A percentile compares a stretch with the other conserved stretches of the same genome.
These are phyloP conservation scores for Limnodromus scolopaceus DNA, from an alignment of 2,797 vertebrate genomes.

Conservation along the genomic window DNA sequence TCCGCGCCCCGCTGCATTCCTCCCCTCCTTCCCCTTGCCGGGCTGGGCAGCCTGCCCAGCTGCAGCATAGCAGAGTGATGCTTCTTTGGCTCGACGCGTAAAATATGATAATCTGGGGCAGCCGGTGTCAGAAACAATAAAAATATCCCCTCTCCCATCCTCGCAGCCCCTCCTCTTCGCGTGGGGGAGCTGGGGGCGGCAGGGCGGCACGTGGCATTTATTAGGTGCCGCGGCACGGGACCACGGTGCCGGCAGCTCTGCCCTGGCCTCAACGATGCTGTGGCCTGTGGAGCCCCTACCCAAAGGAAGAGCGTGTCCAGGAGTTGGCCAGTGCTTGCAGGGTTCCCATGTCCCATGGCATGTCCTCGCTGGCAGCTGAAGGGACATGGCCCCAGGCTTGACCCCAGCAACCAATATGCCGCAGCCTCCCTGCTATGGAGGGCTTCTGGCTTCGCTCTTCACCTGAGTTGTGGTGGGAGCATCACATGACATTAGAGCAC, in stretches of 20 bases:
- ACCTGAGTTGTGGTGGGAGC: not conserved
- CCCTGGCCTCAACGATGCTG: fast-evolving
- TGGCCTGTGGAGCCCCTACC: fast-evolving
- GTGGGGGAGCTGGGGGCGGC: fast-evolving
- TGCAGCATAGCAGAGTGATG: constrained; percentile 67
- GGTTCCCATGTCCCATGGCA: fast-evolving
- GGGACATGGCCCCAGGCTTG: fast-evolving
- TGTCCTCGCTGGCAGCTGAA: fast-evolving
- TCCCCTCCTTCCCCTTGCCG: not conserved
- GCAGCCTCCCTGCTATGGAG: not conserved
- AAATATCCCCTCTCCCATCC: constrained; percentile 32
- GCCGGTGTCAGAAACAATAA: constrained; percentile 61
- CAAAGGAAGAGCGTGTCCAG: fast-evolving
- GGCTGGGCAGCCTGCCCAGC: constrained; percentile 53
- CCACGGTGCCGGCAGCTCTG: not conserved
- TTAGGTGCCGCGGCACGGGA: fast-evolving
- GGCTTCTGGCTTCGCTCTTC: not conserved
- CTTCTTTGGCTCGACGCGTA: constrained; percentile 29
- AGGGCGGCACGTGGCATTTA: not conserved
- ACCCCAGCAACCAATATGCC: fast-evolving
- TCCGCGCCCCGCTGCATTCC: not conserved
- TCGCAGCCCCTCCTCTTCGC: fast-evolving
- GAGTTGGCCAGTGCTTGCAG: fast-evolving
- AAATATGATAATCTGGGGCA: constrained; percentile 61
- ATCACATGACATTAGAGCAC: fast-evolving